Conservation (phyloP, 2,797 vertebrate species). For the Pangasius djambal region DNA sequence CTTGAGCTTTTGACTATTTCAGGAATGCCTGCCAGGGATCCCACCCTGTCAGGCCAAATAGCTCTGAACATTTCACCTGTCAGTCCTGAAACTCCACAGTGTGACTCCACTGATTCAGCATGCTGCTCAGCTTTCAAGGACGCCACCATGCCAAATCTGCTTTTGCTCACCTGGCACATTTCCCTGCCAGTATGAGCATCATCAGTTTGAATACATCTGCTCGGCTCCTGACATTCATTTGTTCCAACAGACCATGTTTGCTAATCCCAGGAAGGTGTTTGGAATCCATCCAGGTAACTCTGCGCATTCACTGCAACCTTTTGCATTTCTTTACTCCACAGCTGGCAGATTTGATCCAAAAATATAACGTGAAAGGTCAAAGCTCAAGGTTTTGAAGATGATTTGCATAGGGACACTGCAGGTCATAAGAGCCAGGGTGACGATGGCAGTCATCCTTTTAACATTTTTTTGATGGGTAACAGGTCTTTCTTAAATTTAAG, state of each 20-base stretch:
- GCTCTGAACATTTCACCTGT: constrained; percentile 38
- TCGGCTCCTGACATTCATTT: not conserved
- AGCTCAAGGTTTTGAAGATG: constrained; percentile 8
- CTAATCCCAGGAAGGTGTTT: not conserved
- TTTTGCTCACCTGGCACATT: not conserved
- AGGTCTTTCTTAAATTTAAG: not conserved
- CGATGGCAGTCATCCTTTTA: constrained; percentile 3
- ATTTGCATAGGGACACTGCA: constrained; percentile 12
- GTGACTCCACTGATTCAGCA: constrained; percentile 1
- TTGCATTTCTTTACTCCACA: constrained; percentile 11
- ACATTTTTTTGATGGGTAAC: not conserved
- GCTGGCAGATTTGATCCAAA: not conserved
- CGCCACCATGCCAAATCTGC: constrained; percentile 4
- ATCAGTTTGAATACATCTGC: not conserved
- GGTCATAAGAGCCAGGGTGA: not conserved
- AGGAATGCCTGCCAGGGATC: constrained; percentile 11
- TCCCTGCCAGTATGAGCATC: not conserved
- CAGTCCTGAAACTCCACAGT: constrained; percentile 9
- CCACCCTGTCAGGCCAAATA: constrained; percentile 39
- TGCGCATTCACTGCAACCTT: not conserved
- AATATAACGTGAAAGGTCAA: constrained; percentile 29
- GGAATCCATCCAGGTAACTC: constrained; percentile 24
- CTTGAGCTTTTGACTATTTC: not conserved
- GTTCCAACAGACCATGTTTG: not conserved
- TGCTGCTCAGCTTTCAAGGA: constrained; percentile 22